Base-by-base conservation (phyloP, 2,797 vertebrate species). In the Anabas testudineus region DNA sequence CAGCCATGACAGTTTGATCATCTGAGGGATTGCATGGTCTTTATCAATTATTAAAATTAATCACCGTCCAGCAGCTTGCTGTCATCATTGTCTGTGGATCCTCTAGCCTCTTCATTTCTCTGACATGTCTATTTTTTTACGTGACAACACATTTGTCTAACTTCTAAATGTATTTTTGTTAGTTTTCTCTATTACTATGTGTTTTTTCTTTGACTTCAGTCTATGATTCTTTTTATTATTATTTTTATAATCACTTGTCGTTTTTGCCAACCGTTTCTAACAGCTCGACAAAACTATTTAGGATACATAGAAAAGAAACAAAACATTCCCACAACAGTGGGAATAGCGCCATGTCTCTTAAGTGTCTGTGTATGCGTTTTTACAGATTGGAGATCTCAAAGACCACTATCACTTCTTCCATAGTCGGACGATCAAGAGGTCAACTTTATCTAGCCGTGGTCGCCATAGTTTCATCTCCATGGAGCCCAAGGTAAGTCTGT, bases 381-480 rank as follows among this genome's bases (percentile, higher is more conserved):
- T 91, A 26, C 93, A 99, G 98, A 99, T 99, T 22, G 98, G 98
- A 24, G 95, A 97, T 81, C 90, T 99, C 83, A 96, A 95, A 92
- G 97, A 99, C 93, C 98, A 98, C 90, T 99, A 99, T 92, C 98
- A 99, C 92, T 99, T 99, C 92, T 98, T 97, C 92, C 98, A 99
- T 80, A 99, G 98, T 90, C 96, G 97, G 90, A 98, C 97, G 83
- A 97, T 99, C 94, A 99, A 99, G 94, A 96, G 98, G 86, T 99
- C 98, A 47, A 95, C 97, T 85, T 90, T 99, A 63, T 96, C 95
- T 68, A 99, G 96, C 81, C 95, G 94, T 88, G 98, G 97, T 88
- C 95, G 93, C 60, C 98, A 99, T 93, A 99, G 95, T 94, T 99
- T 99, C 93, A 99, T 99, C 93, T 97, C 97, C 88, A 98, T 99